Conservation (phyloP, 2,888 invertebrate genomes). For the Erebia palarica region DNA sequence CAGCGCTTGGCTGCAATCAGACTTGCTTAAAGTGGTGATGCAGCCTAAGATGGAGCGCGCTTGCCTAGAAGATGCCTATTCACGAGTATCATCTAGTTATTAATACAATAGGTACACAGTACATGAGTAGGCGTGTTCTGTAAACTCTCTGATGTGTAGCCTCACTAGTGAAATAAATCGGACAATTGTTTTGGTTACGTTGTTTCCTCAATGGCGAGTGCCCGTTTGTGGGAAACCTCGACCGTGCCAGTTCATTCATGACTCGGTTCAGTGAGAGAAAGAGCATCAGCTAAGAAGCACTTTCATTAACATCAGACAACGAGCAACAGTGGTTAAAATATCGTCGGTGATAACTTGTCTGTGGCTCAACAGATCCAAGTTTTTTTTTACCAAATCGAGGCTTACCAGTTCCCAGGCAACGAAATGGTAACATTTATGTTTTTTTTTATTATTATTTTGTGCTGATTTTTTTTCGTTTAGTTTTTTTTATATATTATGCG, state of each 20-base stretch:
- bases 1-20: too few species aligned
- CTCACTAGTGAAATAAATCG: not conserved
- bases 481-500: too few species aligned
- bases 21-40: too few species aligned
- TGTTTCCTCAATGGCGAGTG: conserved; percentile 36
- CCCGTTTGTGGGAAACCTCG: not conserved
- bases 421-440: not conserved
- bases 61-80: too few species aligned
- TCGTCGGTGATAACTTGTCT: too few species aligned
- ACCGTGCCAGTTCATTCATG: conserved; percentile 35
- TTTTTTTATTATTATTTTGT: not conserved
- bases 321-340: not conserved
- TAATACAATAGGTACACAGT: too few species aligned
- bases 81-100: too few species aligned
- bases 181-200: conserved; percentile 30
- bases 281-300: not conserved
- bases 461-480: not conserved
- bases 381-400: not conserved
- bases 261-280: conserved; percentile 15
- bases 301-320: not conserved
- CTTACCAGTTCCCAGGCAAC: not conserved
- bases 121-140: too few species aligned
- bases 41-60: too few species aligned
- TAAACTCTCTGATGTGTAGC: conserved; percentile 5
- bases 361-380: too few species aligned